Conservation (phyloP, 2,888 invertebrate genomes). For the Drymonia ruficornis region DNA sequence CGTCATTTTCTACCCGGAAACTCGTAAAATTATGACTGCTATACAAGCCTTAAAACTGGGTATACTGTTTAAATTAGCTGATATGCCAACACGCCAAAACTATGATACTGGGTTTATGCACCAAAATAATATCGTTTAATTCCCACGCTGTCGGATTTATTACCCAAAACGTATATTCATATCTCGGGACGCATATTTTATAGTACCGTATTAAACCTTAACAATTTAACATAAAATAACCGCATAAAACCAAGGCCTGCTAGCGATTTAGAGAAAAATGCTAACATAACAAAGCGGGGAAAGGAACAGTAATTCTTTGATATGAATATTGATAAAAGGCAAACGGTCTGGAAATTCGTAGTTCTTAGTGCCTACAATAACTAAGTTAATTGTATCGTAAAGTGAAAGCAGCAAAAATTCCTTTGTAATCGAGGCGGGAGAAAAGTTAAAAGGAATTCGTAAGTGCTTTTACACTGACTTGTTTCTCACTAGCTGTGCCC, state of each 20-base stretch:
- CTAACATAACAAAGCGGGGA: conserved; percentile 20
- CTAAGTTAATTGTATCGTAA: conserved; percentile 27
- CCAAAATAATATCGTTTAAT: conserved; percentile 9
- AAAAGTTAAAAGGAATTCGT: conserved; percentile 14
- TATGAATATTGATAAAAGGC: conserved; percentile 20
- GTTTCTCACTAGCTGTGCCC: too few species aligned
- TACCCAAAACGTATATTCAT: conserved; percentile 18
- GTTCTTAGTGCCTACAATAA: conserved; percentile 21
- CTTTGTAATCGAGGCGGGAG: conserved; percentile 13
- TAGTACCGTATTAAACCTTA: conserved; percentile 26
- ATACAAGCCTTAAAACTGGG: not conserved
- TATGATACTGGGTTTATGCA: conserved; percentile 9
- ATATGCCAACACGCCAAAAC: not conserved
- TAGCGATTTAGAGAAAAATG: conserved; percentile 14
- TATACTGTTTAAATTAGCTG: not conserved
- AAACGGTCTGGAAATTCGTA: conserved; percentile 7
- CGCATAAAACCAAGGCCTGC: conserved; percentile 18
- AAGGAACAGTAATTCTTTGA: conserved; percentile 17
- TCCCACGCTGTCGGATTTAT: conserved; percentile 23
- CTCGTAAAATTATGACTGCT: too few species aligned
- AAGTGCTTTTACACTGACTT: not conserved
- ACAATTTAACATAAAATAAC: conserved; percentile 33
- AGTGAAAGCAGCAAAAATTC: conserved; percentile 22
- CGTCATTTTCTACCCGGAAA: too few species aligned
- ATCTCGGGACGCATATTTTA: conserved; percentile 21